These are phyloP conservation scores for Argyra leucocephala DNA, from an alignment of 2,888 invertebrate species.

Conservation along the genomic window DNA sequence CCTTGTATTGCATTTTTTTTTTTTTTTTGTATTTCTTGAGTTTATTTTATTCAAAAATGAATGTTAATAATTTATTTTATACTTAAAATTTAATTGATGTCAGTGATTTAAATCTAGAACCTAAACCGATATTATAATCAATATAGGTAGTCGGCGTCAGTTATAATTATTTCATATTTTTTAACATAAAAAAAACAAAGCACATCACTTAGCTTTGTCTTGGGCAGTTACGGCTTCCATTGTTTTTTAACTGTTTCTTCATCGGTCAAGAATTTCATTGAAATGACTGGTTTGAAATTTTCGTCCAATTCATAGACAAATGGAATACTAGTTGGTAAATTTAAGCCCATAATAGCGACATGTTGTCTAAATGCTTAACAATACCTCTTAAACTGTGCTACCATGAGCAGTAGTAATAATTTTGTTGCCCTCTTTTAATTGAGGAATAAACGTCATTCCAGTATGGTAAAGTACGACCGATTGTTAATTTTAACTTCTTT, in stretches of 20 bases:
- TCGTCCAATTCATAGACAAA: conserved; percentile 72
- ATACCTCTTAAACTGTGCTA: conserved; percentile 78
- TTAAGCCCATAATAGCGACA: conserved; percentile 69
- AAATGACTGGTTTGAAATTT: conserved; percentile 62
- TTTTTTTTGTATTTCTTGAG: too few relatives aligned
- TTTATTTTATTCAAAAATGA: too few relatives aligned
- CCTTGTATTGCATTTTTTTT: too few relatives aligned
- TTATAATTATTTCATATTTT: background rate
- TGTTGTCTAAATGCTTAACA: conserved; percentile 78
- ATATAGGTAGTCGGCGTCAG: background rate
- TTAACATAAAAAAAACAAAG: background rate
- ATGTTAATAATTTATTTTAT: too few relatives aligned
- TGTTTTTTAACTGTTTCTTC: conserved; percentile 68
- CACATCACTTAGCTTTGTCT: conserved; percentile 60
- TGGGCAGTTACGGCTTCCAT: conserved; percentile 74
- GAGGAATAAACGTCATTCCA: conserved; percentile 67
- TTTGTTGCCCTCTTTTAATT: conserved; percentile 71
- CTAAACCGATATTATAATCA: too few relatives aligned
- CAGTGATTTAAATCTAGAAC: too few relatives aligned
- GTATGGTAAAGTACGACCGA: conserved; percentile 74
- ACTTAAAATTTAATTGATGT: too few relatives aligned
- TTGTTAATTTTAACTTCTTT: conserved; percentile 75
- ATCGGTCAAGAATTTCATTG: conserved; percentile 72
- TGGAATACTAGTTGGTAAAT: conserved; percentile 72
- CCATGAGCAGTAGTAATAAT: conserved; percentile 82